Base-by-base conservation (phyloP, 2,797 vertebrate species). In the Gymnocypris eckloni region DNA sequence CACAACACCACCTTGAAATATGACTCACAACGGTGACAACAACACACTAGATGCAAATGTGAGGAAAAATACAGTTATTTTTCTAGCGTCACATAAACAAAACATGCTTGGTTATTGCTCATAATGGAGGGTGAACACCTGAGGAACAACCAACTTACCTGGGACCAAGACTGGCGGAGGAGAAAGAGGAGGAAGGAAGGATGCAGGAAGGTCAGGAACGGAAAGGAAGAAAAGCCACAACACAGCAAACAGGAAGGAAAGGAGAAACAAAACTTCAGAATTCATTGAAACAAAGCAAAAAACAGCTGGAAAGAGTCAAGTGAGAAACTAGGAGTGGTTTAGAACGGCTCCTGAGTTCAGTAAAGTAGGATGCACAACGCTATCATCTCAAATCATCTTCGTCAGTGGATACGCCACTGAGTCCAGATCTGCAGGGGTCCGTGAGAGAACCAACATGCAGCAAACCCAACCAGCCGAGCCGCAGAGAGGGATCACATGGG, bases 161-260 rank as follows among this genome's bases (percentile, higher is more conserved):
- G 91, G 97, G 96, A 94, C 96, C 96, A 94, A 99, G 96, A 96
- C 97, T 96, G 96, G 95, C 84, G 93, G 91, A 91, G 92, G 94
- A 94, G 88, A 93, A 95, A 92, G 93, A 94, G 94, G 94, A 95
- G 88, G 71, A 89, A 78, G 59, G 72, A 72, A 86, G 73, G 83
- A 84, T 90, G 90, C 93, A 88, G 61, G 81, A 79, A 90, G 84
- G 91, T 92, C 92, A 95, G 86, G 88, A 88, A 86, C 90, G 89
- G 91, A 87, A 93, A 86, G 81, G 77, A 79, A 89, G 86, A 86
- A 89, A 86, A 82, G 86, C 87, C 88, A 90, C 71, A 81, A 84
- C 84, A 92, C 89, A 86, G 89, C 69, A 86, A 88, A 87, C 85
- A 72, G 90, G 90, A 90, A 89, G 87, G 69, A 92, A 84, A 79